phyloP scores from a whole-genome alignment of 1,140 invertebrate species.

The Lerema accius region DNA sequence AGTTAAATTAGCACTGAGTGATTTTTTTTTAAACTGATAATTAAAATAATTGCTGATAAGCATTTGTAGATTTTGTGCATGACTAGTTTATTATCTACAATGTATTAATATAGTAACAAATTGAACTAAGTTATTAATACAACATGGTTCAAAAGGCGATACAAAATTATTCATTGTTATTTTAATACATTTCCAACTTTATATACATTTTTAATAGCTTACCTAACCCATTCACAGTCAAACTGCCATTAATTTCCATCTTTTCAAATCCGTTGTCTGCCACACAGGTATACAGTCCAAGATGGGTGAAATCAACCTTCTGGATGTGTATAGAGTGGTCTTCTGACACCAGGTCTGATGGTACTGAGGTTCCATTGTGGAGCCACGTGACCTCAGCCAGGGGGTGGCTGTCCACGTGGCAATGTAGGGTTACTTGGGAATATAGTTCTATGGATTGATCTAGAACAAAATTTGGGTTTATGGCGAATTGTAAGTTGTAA shows the following conservation, averaged over 20 bases:
- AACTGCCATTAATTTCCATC: slow-evolving; percentile 43
- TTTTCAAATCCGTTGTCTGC: slow-evolving; percentile 64
- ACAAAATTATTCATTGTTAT: too few relatives aligned
- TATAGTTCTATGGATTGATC: slow-evolving; percentile 64
- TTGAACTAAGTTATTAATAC: too few relatives aligned
- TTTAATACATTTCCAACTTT: too few relatives aligned
- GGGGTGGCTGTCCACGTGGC: slow-evolving; percentile 53
- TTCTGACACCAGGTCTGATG: slow-evolving; percentile 32
- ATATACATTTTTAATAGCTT: slow-evolving; percentile 32
- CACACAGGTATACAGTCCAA: slow-evolving; percentile 59
- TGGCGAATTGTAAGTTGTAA: too few relatives aligned
- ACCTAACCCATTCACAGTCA: slow-evolving; percentile 61
- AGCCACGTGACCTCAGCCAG: slow-evolving; percentile 52
- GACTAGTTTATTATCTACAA: too few relatives aligned
- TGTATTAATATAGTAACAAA: too few relatives aligned
- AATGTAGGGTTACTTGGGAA: slow-evolving; percentile 61
- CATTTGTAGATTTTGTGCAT: too few relatives aligned
- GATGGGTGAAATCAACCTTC: slow-evolving; percentile 54
- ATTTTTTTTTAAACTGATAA: too few relatives aligned
- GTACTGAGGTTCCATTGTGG: slow-evolving; percentile 54
- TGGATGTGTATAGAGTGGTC: slow-evolving; percentile 43
- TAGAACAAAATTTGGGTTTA: slow-evolving; percentile 46
- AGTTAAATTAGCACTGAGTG: too few relatives aligned
- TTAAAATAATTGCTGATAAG: too few relatives aligned
- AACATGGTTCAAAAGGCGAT: too few relatives aligned